Evolutionary conservation across 2,888 invertebrate species (phyloP).

Genomic region (Oegoconia quadripuncta): DNA sequence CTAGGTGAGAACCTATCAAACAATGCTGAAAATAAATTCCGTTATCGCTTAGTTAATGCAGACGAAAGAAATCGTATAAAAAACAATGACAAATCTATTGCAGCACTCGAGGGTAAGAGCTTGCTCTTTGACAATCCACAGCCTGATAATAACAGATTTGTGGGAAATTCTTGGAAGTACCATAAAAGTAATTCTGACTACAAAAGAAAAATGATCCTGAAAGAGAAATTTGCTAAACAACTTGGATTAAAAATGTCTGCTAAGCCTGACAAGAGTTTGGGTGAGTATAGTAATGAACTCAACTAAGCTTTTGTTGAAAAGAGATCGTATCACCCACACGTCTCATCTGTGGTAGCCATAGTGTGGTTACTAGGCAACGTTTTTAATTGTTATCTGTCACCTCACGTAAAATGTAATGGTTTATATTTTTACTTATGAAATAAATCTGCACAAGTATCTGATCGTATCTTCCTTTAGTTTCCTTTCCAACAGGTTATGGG

Average conservation of each 20-base stretch:
- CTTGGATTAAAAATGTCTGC: slow-evolving; percentile 40
- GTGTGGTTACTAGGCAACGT: too few species aligned
- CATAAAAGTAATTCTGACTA: slow-evolving; percentile 44
- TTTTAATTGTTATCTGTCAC: too few species aligned
- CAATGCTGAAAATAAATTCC: slow-evolving; percentile 42
- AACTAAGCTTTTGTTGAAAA: too few species aligned
- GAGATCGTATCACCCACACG: too few species aligned
- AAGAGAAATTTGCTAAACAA: slow-evolving; percentile 56
- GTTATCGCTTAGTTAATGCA: slow-evolving; percentile 47
- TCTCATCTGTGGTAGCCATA: too few species aligned
- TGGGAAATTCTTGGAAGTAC: slow-evolving; percentile 56
- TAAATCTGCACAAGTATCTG: too few species aligned
- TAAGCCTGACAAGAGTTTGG: slow-evolving; percentile 45
- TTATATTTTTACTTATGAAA: too few species aligned
- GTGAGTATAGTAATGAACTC: too few species aligned
- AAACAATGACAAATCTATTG: slow-evolving; percentile 69
- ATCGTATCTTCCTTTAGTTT: too few species aligned
- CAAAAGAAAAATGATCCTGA: slow-evolving; percentile 47
- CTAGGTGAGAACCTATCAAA: slow-evolving; percentile 46
- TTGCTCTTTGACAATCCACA: slow-evolving; percentile 50
- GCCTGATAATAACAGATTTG: slow-evolving; percentile 36
- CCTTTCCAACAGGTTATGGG: too few species aligned
- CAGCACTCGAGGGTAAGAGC: slow-evolving; percentile 60
- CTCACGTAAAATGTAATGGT: too few species aligned
- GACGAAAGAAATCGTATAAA: slow-evolving; percentile 59